Conservation (phyloP, 1,140 invertebrate genomes). For the Magallana gigas region DNA sequence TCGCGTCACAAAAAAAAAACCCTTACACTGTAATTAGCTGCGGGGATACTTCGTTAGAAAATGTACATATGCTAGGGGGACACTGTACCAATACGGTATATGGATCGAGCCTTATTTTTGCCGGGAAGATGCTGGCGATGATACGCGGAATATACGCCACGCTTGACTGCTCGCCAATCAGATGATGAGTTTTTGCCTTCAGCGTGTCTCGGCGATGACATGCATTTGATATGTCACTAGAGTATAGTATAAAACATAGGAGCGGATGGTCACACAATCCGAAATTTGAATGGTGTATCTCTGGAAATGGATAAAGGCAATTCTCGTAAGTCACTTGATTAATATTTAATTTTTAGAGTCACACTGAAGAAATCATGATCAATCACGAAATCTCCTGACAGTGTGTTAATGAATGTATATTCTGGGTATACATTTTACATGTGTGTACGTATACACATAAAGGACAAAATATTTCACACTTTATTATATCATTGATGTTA, state of each 20-base stretch:
- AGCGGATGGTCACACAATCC: neutral
- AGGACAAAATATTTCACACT: neutral
- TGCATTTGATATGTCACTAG: conserved; percentile 13
- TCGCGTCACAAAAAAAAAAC: neutral
- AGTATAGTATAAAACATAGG: neutral
- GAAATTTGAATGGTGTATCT: neutral
- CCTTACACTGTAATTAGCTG: neutral
- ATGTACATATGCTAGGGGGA: neutral
- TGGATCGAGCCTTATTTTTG: neutral
- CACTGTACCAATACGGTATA: neutral
- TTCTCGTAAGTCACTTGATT: neutral
- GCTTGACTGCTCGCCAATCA: conserved; percentile 11
- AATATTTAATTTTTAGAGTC: neutral
- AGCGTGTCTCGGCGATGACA: conserved; percentile 6
- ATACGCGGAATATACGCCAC: neutral
- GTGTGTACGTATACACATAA: neutral
- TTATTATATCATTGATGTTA: neutral
- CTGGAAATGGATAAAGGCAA: neutral
- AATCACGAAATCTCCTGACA: too few species aligned
- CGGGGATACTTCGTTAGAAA: neutral
- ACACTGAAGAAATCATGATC: too few species aligned
- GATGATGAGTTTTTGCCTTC: neutral
- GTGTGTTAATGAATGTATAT: too few species aligned
- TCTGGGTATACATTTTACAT: too few species aligned
- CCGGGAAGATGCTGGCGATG: conserved; percentile 16